phyloP scores from a whole-genome alignment of 2,888 invertebrate genomes.

The Brachynemurus nebulosus region DNA sequence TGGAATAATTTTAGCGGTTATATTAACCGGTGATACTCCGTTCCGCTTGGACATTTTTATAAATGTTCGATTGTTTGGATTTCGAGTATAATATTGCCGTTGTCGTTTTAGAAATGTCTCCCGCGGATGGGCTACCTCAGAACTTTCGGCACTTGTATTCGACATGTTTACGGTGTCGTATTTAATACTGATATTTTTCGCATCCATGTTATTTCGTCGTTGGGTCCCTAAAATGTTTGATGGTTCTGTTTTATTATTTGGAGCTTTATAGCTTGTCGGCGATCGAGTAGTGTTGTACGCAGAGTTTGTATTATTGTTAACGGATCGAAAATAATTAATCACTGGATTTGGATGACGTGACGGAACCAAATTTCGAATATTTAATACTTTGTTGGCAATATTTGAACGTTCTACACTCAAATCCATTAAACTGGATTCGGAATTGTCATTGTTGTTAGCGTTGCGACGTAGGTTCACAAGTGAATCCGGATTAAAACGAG shows the following conservation, averaged over 20 bases:
- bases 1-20: slow-evolving; percentile 19
- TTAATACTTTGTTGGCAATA: slow-evolving; percentile 38
- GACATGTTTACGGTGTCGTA: slow-evolving; percentile 10
- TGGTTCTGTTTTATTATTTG: slow-evolving; percentile 30
- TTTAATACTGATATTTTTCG: slow-evolving; percentile 16
- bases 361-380: slow-evolving; percentile 33
- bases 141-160: background rate
- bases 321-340: slow-evolving; percentile 30
- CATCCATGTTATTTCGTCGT: slow-evolving; percentile 29
- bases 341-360: slow-evolving; percentile 34
- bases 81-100: slow-evolving; percentile 3
- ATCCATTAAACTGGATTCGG: slow-evolving; percentile 30
- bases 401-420: slow-evolving; percentile 42
- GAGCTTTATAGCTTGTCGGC: slow-evolving; percentile 29
- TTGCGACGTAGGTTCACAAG: slow-evolving; percentile 14
- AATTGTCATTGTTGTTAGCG: slow-evolving; percentile 11
- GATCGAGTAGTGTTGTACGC: slow-evolving; percentile 19
- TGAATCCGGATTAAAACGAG: slow-evolving; percentile 13
- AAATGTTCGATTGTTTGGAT: slow-evolving; percentile 6
- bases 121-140: background rate
- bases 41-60: slow-evolving; percentile 6
- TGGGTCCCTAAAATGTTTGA: background rate
- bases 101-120: slow-evolving; percentile 8
- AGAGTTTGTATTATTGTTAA: slow-evolving; percentile 9
- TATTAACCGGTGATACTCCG: slow-evolving; percentile 6